Evolutionary conservation across 2,888 invertebrate species (phyloP).

Genomic region (Tetanocera ferruginea): DNA sequence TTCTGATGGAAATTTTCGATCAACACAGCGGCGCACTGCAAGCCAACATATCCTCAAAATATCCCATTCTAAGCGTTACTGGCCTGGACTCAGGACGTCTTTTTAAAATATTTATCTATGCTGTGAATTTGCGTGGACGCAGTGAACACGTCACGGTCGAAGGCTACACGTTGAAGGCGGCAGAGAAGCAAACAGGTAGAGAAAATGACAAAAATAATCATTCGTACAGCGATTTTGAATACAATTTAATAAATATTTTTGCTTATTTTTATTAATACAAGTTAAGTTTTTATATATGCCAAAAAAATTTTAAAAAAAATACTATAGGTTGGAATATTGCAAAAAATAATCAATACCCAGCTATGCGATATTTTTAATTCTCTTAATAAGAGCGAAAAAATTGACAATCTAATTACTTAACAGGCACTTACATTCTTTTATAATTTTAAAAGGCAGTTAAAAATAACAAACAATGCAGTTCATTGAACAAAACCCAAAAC

Average conservation of each 20-base stretch:
- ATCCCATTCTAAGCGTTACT: slow-evolving; percentile 82
- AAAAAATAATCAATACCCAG: no score
- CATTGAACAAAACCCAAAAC: neutral
- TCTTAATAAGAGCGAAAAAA: no score
- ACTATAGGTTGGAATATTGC: no score
- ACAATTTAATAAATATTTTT: neutral
- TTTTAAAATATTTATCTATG: slow-evolving; percentile 84
- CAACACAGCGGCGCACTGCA: slow-evolving; percentile 74
- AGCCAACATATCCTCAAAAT: slow-evolving; percentile 78
- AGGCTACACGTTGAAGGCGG: slow-evolving; percentile 81
- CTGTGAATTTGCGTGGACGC: slow-evolving; percentile 85
- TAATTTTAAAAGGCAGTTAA: no score
- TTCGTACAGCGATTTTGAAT: neutral
- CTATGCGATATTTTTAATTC: no score
- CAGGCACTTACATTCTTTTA: no score
- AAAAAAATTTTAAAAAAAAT: no score
- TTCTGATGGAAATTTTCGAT: slow-evolving; percentile 81
- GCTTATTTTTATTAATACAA: neutral
- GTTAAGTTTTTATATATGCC: no score
- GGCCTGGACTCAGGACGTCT: slow-evolving; percentile 84
- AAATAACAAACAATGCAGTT: no score
- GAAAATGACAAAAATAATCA: neutral
- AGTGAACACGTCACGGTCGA: slow-evolving; percentile 81
- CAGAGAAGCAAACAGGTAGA: slow-evolving; percentile 83
- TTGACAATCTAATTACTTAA: no score